Evolutionary conservation across 2,888 invertebrate genomes (phyloP), one percentile per base, ranked within the genome.

Genomic region (Pharmacophagus antenor): DNA sequence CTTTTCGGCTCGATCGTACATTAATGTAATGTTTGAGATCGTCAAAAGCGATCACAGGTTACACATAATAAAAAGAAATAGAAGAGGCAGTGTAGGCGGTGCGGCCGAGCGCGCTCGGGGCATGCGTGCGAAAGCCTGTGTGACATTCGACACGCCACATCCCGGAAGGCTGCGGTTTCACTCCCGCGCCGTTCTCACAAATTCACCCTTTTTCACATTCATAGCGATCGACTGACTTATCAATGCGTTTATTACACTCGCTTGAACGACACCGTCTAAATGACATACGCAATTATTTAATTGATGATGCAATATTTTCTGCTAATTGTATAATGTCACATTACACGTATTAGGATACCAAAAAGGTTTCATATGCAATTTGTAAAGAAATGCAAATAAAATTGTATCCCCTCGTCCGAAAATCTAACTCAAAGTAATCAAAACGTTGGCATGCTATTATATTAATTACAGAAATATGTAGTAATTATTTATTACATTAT

Each of bases 91-190:
- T 75, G 78, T 74, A 71, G 78, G 71, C 67, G 70, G 71, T 69
- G 63, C 78, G 76, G 76, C 74, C 72, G 77, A 77, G 68, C 74
- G 81, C 71, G 67, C 76, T 65, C 73, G 65, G 77, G 76, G 82
- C 74, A 76, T 82, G 82, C 85, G 80, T 86, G 87, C 88, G 86
- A 87, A 88, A 82, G 83, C 71, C 72, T 74, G 67, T 61, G 64
- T 84, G 76, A 72, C 82, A 76, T 80, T 76, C 86, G 87, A 88
- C 87, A 77, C 85, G 77, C 85, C 81, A 91, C 91, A 91, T 91
- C 91, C 91, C 91, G 91, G 91, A 91, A 87, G 82, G 79, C 73
- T 89, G 72, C 63, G 72, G 70, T 70, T 61, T 63, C 61, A 55
- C 59, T 63, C 65, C 66, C 52, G 64, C 62, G 21, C 54, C 62